Conservation (phyloP, 2,797 vertebrate genomes). For the Leptodactylus fallax region DNA sequence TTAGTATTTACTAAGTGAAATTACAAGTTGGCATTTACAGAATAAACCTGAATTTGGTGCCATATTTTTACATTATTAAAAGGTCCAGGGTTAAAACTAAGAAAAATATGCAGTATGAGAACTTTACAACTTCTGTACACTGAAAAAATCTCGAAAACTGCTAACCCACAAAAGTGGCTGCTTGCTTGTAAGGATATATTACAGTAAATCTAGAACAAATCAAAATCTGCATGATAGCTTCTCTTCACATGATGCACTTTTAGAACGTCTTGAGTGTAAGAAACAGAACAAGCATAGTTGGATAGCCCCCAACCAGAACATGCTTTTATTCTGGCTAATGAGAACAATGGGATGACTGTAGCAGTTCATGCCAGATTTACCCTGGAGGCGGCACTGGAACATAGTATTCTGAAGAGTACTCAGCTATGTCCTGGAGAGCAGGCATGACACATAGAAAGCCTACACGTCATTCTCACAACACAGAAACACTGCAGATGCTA, state of each 20-base stretch:
- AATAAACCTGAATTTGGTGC: background rate
- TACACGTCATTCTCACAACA: constrained; percentile 28
- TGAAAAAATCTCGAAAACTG: background rate
- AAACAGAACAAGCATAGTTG: constrained; percentile 19
- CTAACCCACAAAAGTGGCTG: too few species aligned
- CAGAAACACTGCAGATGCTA: constrained; percentile 36
- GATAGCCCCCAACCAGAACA: constrained; percentile 19
- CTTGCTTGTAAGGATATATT: background rate
- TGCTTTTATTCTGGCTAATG: constrained; percentile 36
- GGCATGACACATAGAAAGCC: constrained; percentile 52
- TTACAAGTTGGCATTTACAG: too few species aligned
- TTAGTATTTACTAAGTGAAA: too few species aligned
- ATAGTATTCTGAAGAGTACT: constrained; percentile 35
- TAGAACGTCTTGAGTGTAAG: constrained; percentile 18
- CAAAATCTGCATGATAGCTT: constrained; percentile 38
- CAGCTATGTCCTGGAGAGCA: constrained; percentile 49
- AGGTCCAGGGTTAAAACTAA: too few species aligned
- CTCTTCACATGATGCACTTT: background rate
- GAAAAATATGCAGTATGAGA: background rate
- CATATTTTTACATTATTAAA: background rate
- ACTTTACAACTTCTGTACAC: background rate
- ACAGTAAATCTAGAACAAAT: background rate
- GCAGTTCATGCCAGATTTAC: constrained; percentile 36
- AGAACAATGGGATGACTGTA: constrained; percentile 42
- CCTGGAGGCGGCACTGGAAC: constrained; percentile 48